Conservation (phyloP, 2,797 vertebrate genomes). For the Muscicapa comitata region DNA sequence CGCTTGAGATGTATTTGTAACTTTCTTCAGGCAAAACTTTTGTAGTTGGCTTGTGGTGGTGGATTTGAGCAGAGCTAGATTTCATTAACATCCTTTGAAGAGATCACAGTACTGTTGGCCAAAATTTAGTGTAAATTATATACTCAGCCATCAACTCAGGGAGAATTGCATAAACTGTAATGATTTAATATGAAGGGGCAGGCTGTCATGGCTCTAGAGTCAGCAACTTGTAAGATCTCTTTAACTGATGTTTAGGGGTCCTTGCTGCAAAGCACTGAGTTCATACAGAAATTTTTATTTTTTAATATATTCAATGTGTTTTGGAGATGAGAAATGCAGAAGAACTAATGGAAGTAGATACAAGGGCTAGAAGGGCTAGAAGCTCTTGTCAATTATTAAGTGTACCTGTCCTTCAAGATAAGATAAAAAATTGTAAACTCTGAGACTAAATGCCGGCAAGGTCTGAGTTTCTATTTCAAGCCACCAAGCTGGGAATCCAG, state of each 20-base stretch:
- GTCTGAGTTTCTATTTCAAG: background rate
- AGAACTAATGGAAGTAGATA: slow-evolving; percentile 26
- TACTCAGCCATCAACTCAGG: background rate
- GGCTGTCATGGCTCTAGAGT: background rate
- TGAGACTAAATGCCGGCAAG: background rate
- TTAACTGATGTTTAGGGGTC: background rate
- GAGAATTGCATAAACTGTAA: background rate
- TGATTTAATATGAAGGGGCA: background rate
- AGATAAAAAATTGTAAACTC: background rate
- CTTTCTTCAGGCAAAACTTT: background rate
- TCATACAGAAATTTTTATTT: background rate
- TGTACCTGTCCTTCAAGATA: slow-evolving; percentile 6
- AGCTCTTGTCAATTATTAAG: slow-evolving; percentile 3
- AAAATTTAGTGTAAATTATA: background rate
- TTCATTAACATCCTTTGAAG: background rate
- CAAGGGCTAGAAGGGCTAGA: background rate
- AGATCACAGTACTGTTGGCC: background rate
- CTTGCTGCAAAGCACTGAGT: background rate
- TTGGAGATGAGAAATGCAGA: background rate
- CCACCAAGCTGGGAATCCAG: fast-evolving
- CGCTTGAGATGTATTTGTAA: background rate
- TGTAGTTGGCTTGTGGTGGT: background rate
- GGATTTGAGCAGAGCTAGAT: background rate
- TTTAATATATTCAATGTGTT: background rate
- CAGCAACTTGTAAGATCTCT: background rate